Evolutionary conservation across 2,888 invertebrate species (phyloP).

Genomic region (Lycia hirtaria): DNA sequence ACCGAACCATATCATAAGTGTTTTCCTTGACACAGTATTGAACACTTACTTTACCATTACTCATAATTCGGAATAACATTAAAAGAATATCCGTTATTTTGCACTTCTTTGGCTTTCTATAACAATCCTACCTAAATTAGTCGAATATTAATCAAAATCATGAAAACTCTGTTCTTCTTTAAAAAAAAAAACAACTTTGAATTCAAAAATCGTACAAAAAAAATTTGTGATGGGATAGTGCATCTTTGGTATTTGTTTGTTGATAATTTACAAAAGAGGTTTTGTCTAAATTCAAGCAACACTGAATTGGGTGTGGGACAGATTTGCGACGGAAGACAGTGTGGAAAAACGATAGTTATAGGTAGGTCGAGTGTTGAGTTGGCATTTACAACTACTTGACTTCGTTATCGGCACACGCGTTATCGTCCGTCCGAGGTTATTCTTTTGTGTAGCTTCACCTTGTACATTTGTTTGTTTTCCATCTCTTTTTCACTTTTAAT

Average conservation of each 20-base stretch:
- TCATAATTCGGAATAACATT: constrained; percentile 2
- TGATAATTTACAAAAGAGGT: constrained; percentile 12
- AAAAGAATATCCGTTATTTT: not conserved
- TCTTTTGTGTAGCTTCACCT: constrained; percentile 75
- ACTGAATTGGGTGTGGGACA: constrained; percentile 75
- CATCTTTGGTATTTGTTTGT: not conserved
- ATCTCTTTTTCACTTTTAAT: constrained; percentile 47
- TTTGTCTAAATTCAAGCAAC: constrained; percentile 58
- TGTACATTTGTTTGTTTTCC: constrained; percentile 59
- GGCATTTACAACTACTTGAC: constrained; percentile 75
- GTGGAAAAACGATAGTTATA: constrained; percentile 77
- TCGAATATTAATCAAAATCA: constrained; percentile 49
- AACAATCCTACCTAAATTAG: constrained; percentile 41
- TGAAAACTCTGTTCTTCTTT: constrained; percentile 25
- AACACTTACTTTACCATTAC: too few species aligned
- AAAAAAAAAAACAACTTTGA: constrained; percentile 20
- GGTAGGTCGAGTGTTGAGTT: constrained; percentile 82
- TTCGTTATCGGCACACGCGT: constrained; percentile 71
- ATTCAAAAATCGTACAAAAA: constrained; percentile 32
- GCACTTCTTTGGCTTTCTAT: not conserved
- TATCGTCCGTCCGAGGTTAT: constrained; percentile 70
- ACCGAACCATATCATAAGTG: too few species aligned
- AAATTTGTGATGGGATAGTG: not conserved
- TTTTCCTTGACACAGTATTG: too few species aligned
- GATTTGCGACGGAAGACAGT: constrained; percentile 70